Evolutionary conservation across 2,888 invertebrate species (phyloP).

Genomic region (Teleogryllus oceanicus): DNA sequence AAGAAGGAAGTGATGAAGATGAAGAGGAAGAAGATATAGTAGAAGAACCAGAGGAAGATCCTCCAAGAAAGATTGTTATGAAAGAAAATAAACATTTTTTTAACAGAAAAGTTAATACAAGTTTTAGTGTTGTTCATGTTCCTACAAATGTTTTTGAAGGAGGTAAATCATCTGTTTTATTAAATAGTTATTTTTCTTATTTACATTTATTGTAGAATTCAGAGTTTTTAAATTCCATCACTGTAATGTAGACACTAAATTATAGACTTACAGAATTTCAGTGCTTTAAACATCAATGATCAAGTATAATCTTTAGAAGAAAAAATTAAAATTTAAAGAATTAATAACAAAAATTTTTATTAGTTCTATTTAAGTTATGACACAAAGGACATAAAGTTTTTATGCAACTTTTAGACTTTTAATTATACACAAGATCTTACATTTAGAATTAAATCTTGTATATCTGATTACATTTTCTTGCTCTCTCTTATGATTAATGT

Average conservation of each 20-base stretch:
- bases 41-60: slow-evolving; percentile 49
- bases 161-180: slow-evolving; percentile 54
- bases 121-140: slow-evolving; percentile 86
- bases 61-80: slow-evolving; percentile 41
- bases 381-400: no score
- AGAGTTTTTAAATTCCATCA: no score
- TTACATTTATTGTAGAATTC: background rate
- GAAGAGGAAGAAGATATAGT: slow-evolving; percentile 47
- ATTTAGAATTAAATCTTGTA: no score
- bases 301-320: no score
- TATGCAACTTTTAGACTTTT: no score
- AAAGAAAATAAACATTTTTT: slow-evolving; percentile 73
- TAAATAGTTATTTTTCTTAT: slow-evolving; percentile 22
- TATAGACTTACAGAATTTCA: no score
- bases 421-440: no score
- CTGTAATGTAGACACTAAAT: no score
- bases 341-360: no score
- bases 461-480: slow-evolving; percentile 37
- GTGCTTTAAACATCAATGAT: no score
- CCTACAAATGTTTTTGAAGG: slow-evolving; percentile 93
- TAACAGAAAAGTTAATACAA: slow-evolving; percentile 70
- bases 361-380: no score
- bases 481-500: background rate
- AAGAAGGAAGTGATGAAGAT: slow-evolving; percentile 35
- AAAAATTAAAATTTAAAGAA: no score